Conservation (phyloP, 2,113 vertebrate species). For the Brevimyrus niger region DNA sequence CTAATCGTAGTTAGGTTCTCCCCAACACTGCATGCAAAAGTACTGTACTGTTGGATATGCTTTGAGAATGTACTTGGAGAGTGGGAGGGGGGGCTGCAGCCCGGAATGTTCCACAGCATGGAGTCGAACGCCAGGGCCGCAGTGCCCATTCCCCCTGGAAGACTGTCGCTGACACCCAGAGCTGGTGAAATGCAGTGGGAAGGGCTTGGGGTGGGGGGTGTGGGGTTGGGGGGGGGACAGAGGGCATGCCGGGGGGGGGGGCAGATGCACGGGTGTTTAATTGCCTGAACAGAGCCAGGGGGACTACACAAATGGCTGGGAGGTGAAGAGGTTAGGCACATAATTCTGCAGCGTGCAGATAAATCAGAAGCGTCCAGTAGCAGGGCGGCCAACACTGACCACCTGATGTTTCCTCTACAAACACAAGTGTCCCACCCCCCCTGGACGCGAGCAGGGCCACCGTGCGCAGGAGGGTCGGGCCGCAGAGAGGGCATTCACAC, state of each 20-base stretch:
- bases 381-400: constrained; percentile 31
- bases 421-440: constrained; percentile 33
- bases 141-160: constrained; percentile 2
- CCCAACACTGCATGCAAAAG: neutral
- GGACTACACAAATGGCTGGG: constrained; percentile 60
- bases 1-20: too few relatives aligned
- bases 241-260: constrained; percentile 16
- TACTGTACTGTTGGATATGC: constrained; percentile 36
- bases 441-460: constrained; percentile 37
- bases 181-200: constrained; percentile 34
- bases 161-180: constrained; percentile 48
- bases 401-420: constrained; percentile 59
- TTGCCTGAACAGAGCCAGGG: constrained; percentile 53
- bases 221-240: neutral
- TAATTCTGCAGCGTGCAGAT: constrained; percentile 61
- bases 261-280: constrained; percentile 43
- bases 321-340: constrained; percentile 61
- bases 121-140: neutral
- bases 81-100: constrained; percentile 11
- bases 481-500: constrained; percentile 63
- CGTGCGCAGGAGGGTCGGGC: constrained; percentile 46
- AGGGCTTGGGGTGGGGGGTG: constrained; percentile 4
- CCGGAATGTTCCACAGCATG: constrained; percentile 29
- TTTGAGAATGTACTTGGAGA: constrained; percentile 31
- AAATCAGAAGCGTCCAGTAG: constrained; percentile 53